These are phyloP conservation scores for Piezodorus guildinii DNA, from an alignment of 1,140 invertebrate species.

Conservation along the genomic window DNA sequence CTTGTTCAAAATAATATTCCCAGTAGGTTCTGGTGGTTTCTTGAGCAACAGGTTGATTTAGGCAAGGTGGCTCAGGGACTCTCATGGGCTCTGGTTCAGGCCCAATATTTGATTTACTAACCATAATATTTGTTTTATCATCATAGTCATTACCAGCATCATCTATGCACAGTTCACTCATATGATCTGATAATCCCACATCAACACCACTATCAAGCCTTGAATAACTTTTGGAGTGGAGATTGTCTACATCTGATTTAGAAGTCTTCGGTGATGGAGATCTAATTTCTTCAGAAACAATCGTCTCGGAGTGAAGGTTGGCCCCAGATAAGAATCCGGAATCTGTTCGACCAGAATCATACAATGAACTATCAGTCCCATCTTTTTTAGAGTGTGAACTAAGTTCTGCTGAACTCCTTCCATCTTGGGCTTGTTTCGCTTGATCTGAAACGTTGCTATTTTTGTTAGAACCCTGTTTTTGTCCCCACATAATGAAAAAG, in stretches of 20 bases:
- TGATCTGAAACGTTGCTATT: neutral
- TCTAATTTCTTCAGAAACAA: slow-evolving; percentile 26
- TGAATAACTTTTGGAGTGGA: slow-evolving; percentile 31
- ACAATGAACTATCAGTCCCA: slow-evolving; percentile 16
- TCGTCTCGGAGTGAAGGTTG: slow-evolving; percentile 32
- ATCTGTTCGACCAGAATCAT: slow-evolving; percentile 36
- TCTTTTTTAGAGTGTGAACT: neutral
- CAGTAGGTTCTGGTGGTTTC: slow-evolving; percentile 32
- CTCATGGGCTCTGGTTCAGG: neutral
- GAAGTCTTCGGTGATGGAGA: slow-evolving; percentile 5
- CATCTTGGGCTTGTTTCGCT: neutral
- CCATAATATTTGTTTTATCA: neutral
- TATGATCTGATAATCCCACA: slow-evolving; percentile 35
- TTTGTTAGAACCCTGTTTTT: neutral
- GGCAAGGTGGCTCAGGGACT: neutral
- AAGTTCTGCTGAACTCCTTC: neutral
- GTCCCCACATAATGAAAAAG: neutral
- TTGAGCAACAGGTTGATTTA: neutral
- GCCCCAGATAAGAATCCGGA: slow-evolving; percentile 44
- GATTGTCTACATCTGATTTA: neutral
- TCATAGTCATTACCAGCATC: slow-evolving; percentile 6
- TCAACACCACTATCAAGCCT: slow-evolving; percentile 41
- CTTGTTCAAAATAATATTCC: slow-evolving; percentile 47
- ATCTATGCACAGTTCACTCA: slow-evolving; percentile 23
- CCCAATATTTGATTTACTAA: neutral